Evolutionary conservation across 1,140 invertebrate species (phyloP), one percentile per base, ranked within the genome.

Genomic region (Triops cancriformis): DNA sequence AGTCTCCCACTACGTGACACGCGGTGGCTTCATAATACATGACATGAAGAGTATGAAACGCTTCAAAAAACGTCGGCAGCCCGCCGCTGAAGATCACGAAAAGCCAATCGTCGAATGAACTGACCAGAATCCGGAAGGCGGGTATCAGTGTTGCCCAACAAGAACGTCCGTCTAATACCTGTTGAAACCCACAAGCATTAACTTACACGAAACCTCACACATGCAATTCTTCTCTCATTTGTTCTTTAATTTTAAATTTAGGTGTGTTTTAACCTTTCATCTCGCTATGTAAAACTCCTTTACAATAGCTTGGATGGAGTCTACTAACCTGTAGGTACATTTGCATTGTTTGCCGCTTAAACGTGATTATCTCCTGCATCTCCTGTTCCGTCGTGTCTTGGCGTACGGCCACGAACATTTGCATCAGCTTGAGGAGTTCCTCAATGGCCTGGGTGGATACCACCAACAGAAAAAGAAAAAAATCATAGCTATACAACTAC

Each of bases 1-100:
- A 86, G 82, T 96, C 95, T 0, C 90, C 90, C 6, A 91, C 90
- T 18, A 95, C 89, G 83, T 94, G 93, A 82, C 94, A 95, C 0
- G 93, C 93, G 5, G 93, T 95, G 18, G 94, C 94, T 84, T 97
- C 95, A 82, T 97, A 94, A 83, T 96, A 93, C 92, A 97, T 96
- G 80, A 94, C 91, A 86, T 96, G 94, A 77, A 97, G 85, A 79
- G 94, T 95, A 84, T 93, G 92, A 82, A 97, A 90, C 23, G 94
- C 93, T 88, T 92, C 82, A 14, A 86, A 84, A 26, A 94, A 90
- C 88, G 95, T 92, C 79, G 92, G 90, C 51, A 98, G 86, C 7
- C 94, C 95, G 75, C 92, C 91, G 82, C 96, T 94, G 80, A 92
- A 95, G 4, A 97, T 90, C 4, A 96, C 92, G 82, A 93, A 92